Percentiles rank a stretch among this genome's conserved stretches.
Evolutionary conservation across 2,113 vertebrate genomes (phyloP).

Genomic region (Anarrhichthys ocellatus): DNA sequence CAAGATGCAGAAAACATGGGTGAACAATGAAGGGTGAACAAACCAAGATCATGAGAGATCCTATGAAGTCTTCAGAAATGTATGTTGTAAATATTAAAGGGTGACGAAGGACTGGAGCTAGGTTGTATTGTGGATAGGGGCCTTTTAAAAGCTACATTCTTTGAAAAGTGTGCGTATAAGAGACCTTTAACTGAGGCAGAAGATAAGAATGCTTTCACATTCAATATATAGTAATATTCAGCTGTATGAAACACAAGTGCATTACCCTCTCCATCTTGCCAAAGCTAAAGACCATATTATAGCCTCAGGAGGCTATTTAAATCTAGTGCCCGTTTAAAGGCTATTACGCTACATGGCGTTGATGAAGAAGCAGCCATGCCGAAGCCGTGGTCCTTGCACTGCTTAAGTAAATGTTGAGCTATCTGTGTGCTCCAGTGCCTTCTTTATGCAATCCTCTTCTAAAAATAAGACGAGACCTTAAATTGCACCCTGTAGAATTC

Average conservation of each 20-base stretch:
- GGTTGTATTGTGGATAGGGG: background rate
- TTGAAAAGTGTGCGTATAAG: background rate
- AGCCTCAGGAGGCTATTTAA: constrained; percentile 72
- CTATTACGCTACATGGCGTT: constrained; percentile 66
- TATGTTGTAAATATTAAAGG: background rate
- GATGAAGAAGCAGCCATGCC: constrained; percentile 68
- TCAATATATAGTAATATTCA: constrained; percentile 39
- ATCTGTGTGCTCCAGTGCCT: constrained; percentile 45
- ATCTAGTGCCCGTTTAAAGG: constrained; percentile 58
- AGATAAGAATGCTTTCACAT: constrained; percentile 49
- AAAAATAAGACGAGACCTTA: constrained; percentile 59
- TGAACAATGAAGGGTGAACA: constrained; percentile 22
- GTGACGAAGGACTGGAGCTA: background rate
- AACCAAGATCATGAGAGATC: constrained; percentile 15
- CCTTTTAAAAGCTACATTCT: constrained; percentile 9
- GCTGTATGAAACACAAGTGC: constrained; percentile 50
- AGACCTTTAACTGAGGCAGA: constrained; percentile 10
- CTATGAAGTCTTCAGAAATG: constrained; percentile 1
- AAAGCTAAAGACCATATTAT: constrained; percentile 67
- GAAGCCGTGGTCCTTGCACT: constrained; percentile 34
- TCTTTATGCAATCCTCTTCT: constrained; percentile 57
- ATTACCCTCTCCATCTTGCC: constrained; percentile 68
- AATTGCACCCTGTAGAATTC: constrained; percentile 63
- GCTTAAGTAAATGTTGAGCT: constrained; percentile 64
- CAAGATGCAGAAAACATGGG: background rate